Conservation (phyloP, 1,140 invertebrate genomes). For the Copidosoma floridanum region DNA sequence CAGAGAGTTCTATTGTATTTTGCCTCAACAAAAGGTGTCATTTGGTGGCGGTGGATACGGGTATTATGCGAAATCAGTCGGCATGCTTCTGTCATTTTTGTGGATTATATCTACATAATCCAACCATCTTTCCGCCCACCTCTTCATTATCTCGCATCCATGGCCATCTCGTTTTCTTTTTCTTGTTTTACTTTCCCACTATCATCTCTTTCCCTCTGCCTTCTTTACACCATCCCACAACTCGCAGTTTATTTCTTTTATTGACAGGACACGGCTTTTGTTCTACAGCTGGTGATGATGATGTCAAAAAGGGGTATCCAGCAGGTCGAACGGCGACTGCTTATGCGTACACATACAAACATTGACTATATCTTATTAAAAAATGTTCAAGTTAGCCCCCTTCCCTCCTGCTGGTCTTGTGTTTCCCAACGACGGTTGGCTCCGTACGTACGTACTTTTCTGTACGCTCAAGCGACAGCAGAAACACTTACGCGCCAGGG, state of each 20-base stretch:
- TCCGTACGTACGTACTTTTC: too few species aligned
- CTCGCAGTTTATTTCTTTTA: background rate
- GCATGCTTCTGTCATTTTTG: constrained; percentile 3
- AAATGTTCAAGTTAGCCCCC: background rate
- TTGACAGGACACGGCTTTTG: background rate
- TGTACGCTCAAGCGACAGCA: too few species aligned
- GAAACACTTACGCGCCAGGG: too few species aligned
- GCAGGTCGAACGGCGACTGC: background rate
- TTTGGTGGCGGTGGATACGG: constrained; percentile 29
- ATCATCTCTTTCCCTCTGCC: background rate
- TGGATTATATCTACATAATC: too few species aligned
- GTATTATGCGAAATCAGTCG: constrained; percentile 34
- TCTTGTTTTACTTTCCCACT: background rate
- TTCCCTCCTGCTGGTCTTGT: too few species aligned
- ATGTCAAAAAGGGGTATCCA: background rate
- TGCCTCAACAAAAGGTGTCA: constrained; percentile 26
- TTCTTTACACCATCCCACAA: too few species aligned
- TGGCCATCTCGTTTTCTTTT: background rate
- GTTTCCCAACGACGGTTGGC: too few species aligned
- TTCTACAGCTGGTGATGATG: background rate
- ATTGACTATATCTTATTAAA: constrained; percentile 27
- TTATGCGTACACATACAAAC: too few species aligned
- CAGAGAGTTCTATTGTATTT: constrained; percentile 24
- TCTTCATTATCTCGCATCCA: too few species aligned
- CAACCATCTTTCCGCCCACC: too few species aligned